Evolutionary conservation across 1,140 invertebrate species (phyloP), one percentile per base, ranked within the genome.

Genomic region (Drosophila lowei): DNA sequence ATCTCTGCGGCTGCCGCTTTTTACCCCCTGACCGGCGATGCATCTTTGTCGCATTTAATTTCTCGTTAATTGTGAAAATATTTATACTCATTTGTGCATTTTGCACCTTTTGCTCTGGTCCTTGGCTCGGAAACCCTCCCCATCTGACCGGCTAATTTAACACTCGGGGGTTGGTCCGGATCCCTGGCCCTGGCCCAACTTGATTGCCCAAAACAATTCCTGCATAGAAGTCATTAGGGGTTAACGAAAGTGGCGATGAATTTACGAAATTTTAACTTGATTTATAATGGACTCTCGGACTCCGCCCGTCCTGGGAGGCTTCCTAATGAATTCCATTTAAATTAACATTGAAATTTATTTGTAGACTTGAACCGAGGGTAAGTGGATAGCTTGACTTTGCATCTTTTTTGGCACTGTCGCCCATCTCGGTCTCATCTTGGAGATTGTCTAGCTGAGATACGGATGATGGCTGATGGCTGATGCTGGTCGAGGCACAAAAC

Each of bases 81-180:
- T 89, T 89, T 89, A 89, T 85, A 89, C 85, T 89, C 85, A 89
- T 89, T 89, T 89, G 85, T 81, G 85, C 80, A 78, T 89, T 85
- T 89, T 89, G 77, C 80, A 85, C 85, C 85, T 89, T 89, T 89
- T 78, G 80, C 72, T 38, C 38, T 52, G 53, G 60, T 46, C 74
- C 49, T 70, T 58, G 63, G 68, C 44, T 70, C 47, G 43, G 38
- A 49, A 70, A 70, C 68, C 66, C 64, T 68, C 46, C 38, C 53
- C 62, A 38, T 59, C 57, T 55, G 59, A 64, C 47, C 41, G 58
- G 74, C 79, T 84, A 83, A 84, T 84, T 83, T 76, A 84, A 57
- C 65, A 57, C 55, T 49, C 66, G 66, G 61, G 81, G 83, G 75
- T 89, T 78, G 68, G 48, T 63, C 28, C 38, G 48, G 34, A 42